phyloP scores from a whole-genome alignment of 2,113 vertebrate species.

The Scomber japonicus region DNA sequence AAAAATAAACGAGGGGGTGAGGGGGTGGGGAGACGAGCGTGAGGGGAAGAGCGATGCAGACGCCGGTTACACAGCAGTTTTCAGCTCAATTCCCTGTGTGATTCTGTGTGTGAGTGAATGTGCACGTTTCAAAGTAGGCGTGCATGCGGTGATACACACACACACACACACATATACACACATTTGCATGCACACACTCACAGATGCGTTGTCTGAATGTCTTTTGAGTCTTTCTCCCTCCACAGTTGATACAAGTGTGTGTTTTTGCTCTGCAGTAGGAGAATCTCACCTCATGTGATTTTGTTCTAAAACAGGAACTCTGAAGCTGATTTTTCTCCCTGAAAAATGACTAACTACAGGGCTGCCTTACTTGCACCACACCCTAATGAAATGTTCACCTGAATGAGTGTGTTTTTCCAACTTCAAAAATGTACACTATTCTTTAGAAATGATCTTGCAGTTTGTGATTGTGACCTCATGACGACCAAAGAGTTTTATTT shows the following conservation, averaged over 20 bases:
- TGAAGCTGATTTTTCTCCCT: constrained; percentile 15
- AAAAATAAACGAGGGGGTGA: constrained; percentile 73
- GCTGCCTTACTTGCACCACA: not conserved
- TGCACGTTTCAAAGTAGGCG: constrained; percentile 29
- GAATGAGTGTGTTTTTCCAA: constrained; percentile 8
- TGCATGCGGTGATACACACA: constrained; percentile 30
- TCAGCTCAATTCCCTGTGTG: constrained; percentile 47
- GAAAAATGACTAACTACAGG: not conserved
- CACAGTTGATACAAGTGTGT: not conserved
- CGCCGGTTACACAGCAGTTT: constrained; percentile 74
- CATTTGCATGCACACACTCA: constrained; percentile 18
- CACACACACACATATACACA: not conserved
- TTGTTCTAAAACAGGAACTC: constrained; percentile 36
- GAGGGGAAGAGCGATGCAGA: constrained; percentile 47
- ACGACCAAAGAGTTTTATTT: not conserved
- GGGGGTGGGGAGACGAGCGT: constrained; percentile 30
- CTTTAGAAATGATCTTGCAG: not conserved
- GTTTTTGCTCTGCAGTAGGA: constrained; percentile 22
- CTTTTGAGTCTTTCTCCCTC: constrained; percentile 35
- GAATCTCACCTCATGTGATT: constrained; percentile 21
- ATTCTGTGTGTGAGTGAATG: constrained; percentile 10
- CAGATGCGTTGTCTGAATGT: constrained; percentile 25
- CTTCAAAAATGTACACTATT: not conserved
- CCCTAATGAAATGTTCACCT: not conserved
- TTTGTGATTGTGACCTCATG: too few relatives aligned